Evolutionary conservation across 2,888 invertebrate species (phyloP).

Genomic region (Meiosimyza decipiens): DNA sequence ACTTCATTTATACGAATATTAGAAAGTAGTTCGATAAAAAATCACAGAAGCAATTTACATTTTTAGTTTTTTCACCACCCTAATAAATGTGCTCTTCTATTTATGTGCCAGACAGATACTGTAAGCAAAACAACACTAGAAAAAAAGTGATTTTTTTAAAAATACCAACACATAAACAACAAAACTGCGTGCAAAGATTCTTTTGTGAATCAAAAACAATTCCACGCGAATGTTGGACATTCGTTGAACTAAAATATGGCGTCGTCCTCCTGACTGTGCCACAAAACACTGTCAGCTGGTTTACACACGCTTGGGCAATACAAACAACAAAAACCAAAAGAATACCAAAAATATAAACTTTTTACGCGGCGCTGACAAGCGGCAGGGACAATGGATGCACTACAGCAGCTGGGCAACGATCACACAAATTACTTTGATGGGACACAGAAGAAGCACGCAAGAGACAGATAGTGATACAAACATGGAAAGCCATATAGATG

Average conservation of each 20-base stretch:
- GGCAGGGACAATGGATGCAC: too few species aligned
- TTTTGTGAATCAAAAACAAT: too few species aligned
- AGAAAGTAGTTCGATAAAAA: too few species aligned
- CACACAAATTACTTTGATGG: conserved; percentile 30
- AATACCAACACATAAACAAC: too few species aligned
- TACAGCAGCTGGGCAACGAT: not conserved
- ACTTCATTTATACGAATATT: too few species aligned
- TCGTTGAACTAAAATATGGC: not conserved
- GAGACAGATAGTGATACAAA: conserved; percentile 9
- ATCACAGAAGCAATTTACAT: too few species aligned
- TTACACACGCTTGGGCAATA: conserved; percentile 4
- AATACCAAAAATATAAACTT: not conserved
- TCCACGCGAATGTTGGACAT: too few species aligned
- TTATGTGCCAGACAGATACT: not conserved
- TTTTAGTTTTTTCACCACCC: too few species aligned
- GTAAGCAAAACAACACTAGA: not conserved
- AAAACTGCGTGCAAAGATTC: too few species aligned
- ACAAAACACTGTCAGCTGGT: conserved; percentile 29
- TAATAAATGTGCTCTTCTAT: not conserved
- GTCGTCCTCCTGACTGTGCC: not conserved
- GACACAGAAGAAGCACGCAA: conserved; percentile 1
- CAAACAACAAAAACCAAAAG: not conserved
- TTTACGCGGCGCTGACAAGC: too few species aligned
- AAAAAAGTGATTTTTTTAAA: too few species aligned
- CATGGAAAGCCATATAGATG: not conserved